Evolutionary conservation across 2,113 vertebrate species (phyloP), one percentile per base, ranked within the genome.

Genomic region (Tragelaphus scriptus): DNA sequence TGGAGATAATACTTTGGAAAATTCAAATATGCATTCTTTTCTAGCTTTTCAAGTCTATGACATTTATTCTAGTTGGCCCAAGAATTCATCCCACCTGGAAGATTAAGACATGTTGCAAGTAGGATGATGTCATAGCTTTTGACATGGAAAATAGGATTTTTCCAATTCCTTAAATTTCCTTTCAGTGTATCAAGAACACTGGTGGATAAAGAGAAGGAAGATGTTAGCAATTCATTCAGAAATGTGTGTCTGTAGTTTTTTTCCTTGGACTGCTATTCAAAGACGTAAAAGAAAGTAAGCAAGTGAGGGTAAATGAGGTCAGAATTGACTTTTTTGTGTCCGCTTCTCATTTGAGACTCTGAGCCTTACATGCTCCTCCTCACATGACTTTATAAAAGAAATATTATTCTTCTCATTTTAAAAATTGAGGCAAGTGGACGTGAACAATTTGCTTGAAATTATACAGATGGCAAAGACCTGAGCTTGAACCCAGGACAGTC

Each of bases 61-160:
- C 26, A 91, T 92, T 94, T 95, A 90, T 94, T 90, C 75, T 36
- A 90, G 15, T 92, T 97, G 92, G 81, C 90, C 9, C 44, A 49
- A 51, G 65, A 95, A 65, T 84, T 96, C 80, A 91, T 85, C 53
- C 91, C 93, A 91, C 82, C 88, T 96, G 95, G 87, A 71, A 85
- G n/a, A 95, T 94, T 96, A 96, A 85, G 30, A 53, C 21, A 75
- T 85, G 63, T 84, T 94, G 68, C 36, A 91, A 88, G 26, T 32
- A 79, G 75, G 28, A 90, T 84, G 93, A 97, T 85, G 51, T 94
- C 85, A 97, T 95, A 91, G 79, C 51, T 92, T 96, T 88, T 97
- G 88, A 97, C 94, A 86, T 88, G 58, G 82, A 97, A 97, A 98
- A 95, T 85, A 95, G 88, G 92, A 58, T 77, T 97, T 96, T 94